A percentile compares a stretch with the other conserved stretches of the same genome.
Conservation (phyloP, 2,888 invertebrate species). For the Dasypogon diadema region DNA sequence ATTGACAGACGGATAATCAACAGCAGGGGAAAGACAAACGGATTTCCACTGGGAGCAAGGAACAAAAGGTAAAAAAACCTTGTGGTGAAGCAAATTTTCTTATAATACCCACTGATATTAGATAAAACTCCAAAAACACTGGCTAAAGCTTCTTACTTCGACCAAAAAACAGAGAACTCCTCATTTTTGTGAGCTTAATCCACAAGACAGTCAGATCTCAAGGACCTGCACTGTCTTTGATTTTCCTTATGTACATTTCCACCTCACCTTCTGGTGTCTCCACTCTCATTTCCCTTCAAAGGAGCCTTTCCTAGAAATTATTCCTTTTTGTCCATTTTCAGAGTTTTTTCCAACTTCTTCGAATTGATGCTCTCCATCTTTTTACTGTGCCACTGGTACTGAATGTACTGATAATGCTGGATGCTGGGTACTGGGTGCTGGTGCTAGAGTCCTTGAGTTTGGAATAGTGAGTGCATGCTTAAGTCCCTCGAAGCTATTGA, state of each 20-base stretch:
- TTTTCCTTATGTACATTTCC: neutral
- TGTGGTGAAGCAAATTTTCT: slow-evolving; percentile 4
- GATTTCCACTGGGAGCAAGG: neutral
- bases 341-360: neutral
- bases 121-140: slow-evolving; percentile 17
- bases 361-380: neutral
- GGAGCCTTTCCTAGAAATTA: slow-evolving; percentile 2
- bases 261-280: neutral
- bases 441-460: slow-evolving; percentile 21
- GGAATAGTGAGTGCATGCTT: slow-evolving; percentile 26
- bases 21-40: neutral
- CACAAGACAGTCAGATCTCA: slow-evolving; percentile 11
- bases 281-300: slow-evolving; percentile 9
- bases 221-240: slow-evolving; percentile 28
- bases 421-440: too few relatives aligned
- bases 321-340: slow-evolving; percentile 20
- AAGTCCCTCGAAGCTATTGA: slow-evolving; percentile 47
- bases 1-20: slow-evolving; percentile 39
- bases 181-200: slow-evolving; percentile 17
- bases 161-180: neutral
- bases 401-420: too few relatives aligned
- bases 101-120: slow-evolving; percentile 9
- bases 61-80: neutral
- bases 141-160: neutral
- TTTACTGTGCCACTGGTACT: too few relatives aligned